A percentile compares a stretch with the other conserved stretches of the same genome.
Evolutionary conservation across 2,797 vertebrate genomes (phyloP).

Genomic region (Ciconia nigra): DNA sequence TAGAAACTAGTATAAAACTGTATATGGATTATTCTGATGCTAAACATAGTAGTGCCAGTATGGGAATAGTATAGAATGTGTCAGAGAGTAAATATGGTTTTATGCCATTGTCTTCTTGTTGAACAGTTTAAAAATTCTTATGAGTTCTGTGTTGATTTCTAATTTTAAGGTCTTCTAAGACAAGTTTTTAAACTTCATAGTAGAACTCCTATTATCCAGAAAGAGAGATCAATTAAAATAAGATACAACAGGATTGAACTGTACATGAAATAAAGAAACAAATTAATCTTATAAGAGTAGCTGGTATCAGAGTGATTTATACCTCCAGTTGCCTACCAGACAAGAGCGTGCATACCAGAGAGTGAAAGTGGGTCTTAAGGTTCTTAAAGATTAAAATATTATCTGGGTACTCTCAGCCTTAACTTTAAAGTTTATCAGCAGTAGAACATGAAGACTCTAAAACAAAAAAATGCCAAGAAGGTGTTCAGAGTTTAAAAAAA

Average conservation of each 20-base stretch:
- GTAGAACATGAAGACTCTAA: not conserved
- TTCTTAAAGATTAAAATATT: not conserved
- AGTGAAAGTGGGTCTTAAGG: not conserved
- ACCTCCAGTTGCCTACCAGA: not conserved
- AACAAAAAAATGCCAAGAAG: not conserved
- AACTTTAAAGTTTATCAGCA: not conserved
- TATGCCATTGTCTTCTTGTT: not conserved
- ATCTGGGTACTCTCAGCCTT: not conserved
- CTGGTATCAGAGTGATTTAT: not conserved
- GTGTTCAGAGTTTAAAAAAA: not conserved
- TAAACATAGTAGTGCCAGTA: not conserved
- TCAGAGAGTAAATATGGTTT: not conserved
- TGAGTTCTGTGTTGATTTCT: not conserved
- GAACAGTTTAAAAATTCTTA: not conserved
- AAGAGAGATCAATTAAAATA: not conserved
- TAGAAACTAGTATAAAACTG: conserved; percentile 6
- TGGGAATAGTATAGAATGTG: not conserved
- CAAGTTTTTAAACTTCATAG: not conserved
- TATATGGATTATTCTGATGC: not conserved
- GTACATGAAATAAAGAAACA: not conserved
- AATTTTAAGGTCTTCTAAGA: not conserved
- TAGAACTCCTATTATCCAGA: not conserved
- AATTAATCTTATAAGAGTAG: not conserved
- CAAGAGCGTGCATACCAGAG: not conserved
- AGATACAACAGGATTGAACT: not conserved